Evolutionary conservation across 2,888 invertebrate species (phyloP).

Genomic region (Argyresthia albistria): DNA sequence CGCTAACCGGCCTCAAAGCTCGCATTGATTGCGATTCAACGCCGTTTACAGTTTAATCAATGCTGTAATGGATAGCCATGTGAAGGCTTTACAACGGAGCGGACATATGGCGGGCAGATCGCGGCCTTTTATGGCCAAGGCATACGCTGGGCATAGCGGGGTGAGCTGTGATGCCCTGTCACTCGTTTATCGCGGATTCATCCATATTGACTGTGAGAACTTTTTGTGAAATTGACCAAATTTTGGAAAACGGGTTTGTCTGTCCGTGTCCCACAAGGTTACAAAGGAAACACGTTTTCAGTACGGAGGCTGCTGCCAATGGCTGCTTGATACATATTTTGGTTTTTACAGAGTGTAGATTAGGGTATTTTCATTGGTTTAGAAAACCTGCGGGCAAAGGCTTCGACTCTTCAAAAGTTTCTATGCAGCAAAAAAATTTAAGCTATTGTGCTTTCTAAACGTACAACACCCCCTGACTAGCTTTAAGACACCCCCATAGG

Average conservation of each 20-base stretch:
- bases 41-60: constrained; percentile 51
- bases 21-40: constrained; percentile 41
- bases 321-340: no score
- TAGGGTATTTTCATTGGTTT: no score
- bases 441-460: not conserved
- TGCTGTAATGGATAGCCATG: constrained; percentile 29
- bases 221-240: not conserved
- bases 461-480: no score
- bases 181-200: constrained; percentile 37
- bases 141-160: constrained; percentile 28
- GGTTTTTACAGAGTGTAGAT: no score
- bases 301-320: no score
- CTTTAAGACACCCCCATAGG: no score
- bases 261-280: no score
- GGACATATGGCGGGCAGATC: constrained; percentile 59
- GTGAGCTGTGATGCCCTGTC: constrained; percentile 22
- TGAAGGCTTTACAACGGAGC: constrained; percentile 28
- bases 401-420: not conserved
- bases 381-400: no score
- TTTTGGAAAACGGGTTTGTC: no score
- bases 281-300: no score
- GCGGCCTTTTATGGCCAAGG: constrained; percentile 41
- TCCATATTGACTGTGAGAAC: constrained; percentile 11
- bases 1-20: constrained; percentile 22
- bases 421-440: not conserved